These are phyloP conservation scores for Emydocephalus ijimae DNA, from an alignment of 2,113 vertebrate genomes.

Conservation along the genomic window DNA sequence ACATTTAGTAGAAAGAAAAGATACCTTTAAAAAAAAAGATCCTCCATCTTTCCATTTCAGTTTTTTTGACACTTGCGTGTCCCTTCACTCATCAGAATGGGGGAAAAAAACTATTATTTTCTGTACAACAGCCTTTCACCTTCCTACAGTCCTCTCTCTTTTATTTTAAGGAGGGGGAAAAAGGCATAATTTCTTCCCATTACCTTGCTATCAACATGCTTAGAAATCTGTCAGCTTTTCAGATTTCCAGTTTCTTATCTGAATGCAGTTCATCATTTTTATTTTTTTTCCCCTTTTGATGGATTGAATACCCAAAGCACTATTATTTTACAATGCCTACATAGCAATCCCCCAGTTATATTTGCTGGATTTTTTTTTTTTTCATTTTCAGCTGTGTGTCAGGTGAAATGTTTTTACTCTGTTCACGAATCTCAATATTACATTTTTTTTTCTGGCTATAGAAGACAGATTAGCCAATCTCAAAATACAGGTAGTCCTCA, in stretches of 20 bases:
- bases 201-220: constrained; percentile 39
- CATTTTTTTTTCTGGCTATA: constrained; percentile 10
- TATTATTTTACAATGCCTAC: constrained; percentile 55
- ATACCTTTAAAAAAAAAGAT: too few relatives aligned
- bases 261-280: constrained; percentile 65
- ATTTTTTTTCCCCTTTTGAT: constrained; percentile 53
- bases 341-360: constrained; percentile 60
- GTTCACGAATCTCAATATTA: constrained; percentile 15
- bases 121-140: constrained; percentile 6
- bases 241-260: constrained; percentile 58
- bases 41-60: constrained; percentile 6
- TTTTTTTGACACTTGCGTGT: constrained; percentile 10
- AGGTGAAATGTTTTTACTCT: constrained; percentile 41
- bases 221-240: constrained; percentile 38
- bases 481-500: background rate
- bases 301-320: constrained; percentile 56
- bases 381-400: constrained; percentile 58
- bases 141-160: background rate
- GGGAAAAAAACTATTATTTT: constrained; percentile 14
- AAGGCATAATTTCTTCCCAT: constrained; percentile 46
- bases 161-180: constrained; percentile 27
- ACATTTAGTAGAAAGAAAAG: too few relatives aligned
- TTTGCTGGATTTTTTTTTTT: constrained; percentile 48
- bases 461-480: background rate
- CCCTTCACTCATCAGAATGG: background rate